phyloP scores from a whole-genome alignment of 2,113 vertebrate genomes.

The Chionodraco myersi region DNA sequence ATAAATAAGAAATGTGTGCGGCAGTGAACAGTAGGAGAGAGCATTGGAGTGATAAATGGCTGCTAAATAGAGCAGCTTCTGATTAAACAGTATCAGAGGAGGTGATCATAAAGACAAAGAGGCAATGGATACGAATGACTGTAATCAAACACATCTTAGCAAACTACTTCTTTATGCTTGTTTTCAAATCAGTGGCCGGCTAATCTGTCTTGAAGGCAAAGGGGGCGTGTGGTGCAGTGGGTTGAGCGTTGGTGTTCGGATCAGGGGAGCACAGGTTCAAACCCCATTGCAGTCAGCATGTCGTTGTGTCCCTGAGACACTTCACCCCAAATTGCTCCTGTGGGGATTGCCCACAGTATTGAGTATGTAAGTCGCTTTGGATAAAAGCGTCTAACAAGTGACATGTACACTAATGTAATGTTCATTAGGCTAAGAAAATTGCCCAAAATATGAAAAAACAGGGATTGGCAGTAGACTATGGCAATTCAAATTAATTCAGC shows the following conservation, averaged over 20 bases:
- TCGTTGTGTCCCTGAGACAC: no score
- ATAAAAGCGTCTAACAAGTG: no score
- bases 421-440: neutral
- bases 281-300: no score
- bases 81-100: conserved; percentile 48
- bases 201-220: conserved; percentile 67
- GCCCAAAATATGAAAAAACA: neutral
- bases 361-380: no score
- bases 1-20: conserved; percentile 48
- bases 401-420: no score
- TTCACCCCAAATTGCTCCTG: no score
- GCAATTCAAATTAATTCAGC: neutral
- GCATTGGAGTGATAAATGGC: conserved; percentile 5
- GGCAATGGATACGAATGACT: conserved; percentile 35
- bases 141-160: conserved; percentile 66
- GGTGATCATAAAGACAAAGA: conserved; percentile 49
- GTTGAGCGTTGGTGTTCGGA: no score
- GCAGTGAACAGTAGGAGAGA: conserved; percentile 52
- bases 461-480: neutral
- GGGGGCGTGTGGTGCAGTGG: no score
- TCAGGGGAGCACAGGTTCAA: no score
- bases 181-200: conserved; percentile 37
- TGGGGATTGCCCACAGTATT: no score
- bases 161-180: conserved; percentile 48
- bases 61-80: conserved; percentile 4